Evolutionary conservation across 2,113 vertebrate genomes (phyloP).

Genomic region (Sinocyclocheilus grahami): DNA sequence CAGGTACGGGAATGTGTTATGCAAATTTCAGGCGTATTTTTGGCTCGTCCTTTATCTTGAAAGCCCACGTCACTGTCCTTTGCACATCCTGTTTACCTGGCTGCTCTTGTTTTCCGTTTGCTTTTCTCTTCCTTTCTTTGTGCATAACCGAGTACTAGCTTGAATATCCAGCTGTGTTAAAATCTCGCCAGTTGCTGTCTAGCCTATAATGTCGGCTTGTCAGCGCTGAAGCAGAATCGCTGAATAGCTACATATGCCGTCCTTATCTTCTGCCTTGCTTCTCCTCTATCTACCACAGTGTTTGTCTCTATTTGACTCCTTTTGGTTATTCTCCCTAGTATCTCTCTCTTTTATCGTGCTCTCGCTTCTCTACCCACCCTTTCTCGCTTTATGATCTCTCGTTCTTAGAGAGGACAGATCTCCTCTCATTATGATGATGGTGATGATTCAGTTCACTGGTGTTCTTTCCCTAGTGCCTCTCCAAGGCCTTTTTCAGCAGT

Average conservation of each 20-base stretch:
- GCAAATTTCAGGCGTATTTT: slow-evolving; percentile 66
- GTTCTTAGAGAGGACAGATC: slow-evolving; percentile 62
- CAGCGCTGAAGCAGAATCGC: slow-evolving; percentile 44
- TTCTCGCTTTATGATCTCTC: slow-evolving; percentile 25
- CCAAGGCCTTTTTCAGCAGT: slow-evolving; percentile 64
- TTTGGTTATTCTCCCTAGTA: slow-evolving; percentile 30
- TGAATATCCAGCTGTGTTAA: slow-evolving; percentile 56
- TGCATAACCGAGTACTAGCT: slow-evolving; percentile 12
- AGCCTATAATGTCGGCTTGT: slow-evolving; percentile 62
- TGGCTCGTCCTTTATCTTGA: slow-evolving; percentile 39
- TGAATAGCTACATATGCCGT: slow-evolving; percentile 56
- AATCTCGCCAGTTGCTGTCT: slow-evolving; percentile 54
- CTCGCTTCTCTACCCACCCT: slow-evolving; percentile 2
- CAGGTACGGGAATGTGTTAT: slow-evolving; percentile 54
- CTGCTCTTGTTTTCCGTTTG: slow-evolving; percentile 44
- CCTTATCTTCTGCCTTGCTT: slow-evolving; percentile 45
- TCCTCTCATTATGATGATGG: slow-evolving; percentile 80
- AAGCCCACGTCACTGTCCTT: slow-evolving; percentile 3
- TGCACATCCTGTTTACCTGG: slow-evolving; percentile 16
- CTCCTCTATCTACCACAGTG: slow-evolving; percentile 33
- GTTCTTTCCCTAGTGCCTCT: slow-evolving; percentile 55
- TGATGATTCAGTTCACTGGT: slow-evolving; percentile 78
- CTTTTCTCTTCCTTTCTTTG: slow-evolving; percentile 41
- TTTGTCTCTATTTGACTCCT: slow-evolving; percentile 34
- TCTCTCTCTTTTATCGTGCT: slow-evolving; percentile 35